Base-by-base conservation (phyloP, 2,113 vertebrate species). In the Microcebus griseorufus region DNA sequence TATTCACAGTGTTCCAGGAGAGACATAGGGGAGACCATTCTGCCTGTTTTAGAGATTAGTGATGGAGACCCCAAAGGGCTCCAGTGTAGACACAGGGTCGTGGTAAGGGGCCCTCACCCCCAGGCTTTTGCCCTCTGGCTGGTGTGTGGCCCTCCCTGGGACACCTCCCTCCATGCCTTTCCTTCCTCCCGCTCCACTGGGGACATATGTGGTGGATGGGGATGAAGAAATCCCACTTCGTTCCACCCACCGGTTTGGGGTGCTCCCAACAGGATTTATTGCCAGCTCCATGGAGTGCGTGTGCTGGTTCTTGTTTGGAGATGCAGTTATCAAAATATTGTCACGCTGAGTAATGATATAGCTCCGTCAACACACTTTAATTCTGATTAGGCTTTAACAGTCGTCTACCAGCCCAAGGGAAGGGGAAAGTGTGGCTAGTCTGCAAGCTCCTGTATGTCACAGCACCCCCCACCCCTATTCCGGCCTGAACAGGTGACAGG, bases 281-380 rank as follows among this genome's bases (percentile, higher is more conserved):
- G 75, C 65, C 85, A 96, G 60, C 67, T 82, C n/a, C 16, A 1
- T 58, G 45, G 72, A 83, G 80, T 34, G 72, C 22, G 25, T 85
- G 1, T 37, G 29, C 64, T 88, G 60, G 34, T 80, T 95, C 55
- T 93, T 83, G 55, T 93, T 82, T 96, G 82, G 90, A 70, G 93
- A 75, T 42, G 10, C 48, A 92, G 85, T 64, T 93, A 93, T 93
- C 55, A 94, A 90, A 95, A 83, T 93, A 79, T 51, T 86, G 88
- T 82, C 85, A 51, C 0, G 3, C 81, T 39, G 42, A 75, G 39
- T 82, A 69, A 58, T 29, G 60, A 45, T n/a, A 42, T 0, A 73
- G 76, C 55, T 45, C 37, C 4, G 17, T n/a, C 75, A 79, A 51
- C 23, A 65, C 34, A 27, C n/a, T 55, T 55, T 60, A 53, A 42